A percentile compares a stretch with the other conserved stretches of the same genome.
Evolutionary conservation across 2,113 vertebrate genomes (phyloP).

Genomic region (Progne subis): DNA sequence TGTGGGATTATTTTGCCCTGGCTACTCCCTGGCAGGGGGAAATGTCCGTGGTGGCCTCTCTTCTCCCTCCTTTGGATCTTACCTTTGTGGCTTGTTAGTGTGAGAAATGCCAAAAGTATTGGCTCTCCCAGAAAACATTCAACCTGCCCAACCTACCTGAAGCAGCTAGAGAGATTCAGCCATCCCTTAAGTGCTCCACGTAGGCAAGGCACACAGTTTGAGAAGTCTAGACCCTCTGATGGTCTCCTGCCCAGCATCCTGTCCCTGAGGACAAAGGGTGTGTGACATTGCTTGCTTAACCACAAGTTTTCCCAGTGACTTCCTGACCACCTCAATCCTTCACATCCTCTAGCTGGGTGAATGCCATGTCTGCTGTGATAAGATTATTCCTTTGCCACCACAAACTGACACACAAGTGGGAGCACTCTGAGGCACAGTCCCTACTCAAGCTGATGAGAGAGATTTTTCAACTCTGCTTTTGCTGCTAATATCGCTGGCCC

Average conservation of each 20-base stretch:
- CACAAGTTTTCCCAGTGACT: background rate
- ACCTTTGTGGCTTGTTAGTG: background rate
- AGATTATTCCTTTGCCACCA: background rate
- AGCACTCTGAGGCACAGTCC: background rate
- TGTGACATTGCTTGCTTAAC: background rate
- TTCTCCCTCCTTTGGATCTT: background rate
- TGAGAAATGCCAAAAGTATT: background rate
- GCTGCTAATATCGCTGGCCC: background rate
- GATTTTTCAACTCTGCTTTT: background rate
- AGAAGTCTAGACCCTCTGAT: accelerated
- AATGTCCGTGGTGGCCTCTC: accelerated
- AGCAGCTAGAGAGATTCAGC: background rate
- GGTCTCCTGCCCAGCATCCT: accelerated
- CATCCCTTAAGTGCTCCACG: background rate
- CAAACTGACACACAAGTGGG: background rate
- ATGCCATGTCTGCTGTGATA: background rate
- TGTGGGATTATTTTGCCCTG: background rate
- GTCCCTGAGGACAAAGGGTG: background rate
- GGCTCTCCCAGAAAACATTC: background rate
- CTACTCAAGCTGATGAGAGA: background rate
- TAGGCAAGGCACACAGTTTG: background rate
- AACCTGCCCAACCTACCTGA: background rate
- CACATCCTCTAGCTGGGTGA: background rate
- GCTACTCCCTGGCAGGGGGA: accelerated
- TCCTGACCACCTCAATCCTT: background rate